Evolutionary conservation across 2,888 invertebrate species (phyloP).

Genomic region (Tinea semifulvella): DNA sequence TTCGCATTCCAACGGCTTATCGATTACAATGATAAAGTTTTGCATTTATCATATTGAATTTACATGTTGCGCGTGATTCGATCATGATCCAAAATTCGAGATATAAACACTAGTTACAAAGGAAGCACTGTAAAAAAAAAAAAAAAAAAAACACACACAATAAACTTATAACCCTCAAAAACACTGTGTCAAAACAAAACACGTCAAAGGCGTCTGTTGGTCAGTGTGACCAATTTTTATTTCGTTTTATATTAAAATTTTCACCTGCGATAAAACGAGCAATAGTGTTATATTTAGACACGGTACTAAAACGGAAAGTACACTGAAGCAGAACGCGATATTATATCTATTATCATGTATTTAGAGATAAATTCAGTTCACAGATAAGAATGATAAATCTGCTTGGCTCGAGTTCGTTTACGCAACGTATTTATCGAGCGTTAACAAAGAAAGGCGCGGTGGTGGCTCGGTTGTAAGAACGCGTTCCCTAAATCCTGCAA

Average conservation of each 20-base stretch:
- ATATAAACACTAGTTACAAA: neutral
- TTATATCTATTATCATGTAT: slow-evolving; percentile 30
- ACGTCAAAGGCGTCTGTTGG: too few species aligned
- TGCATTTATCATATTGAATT: slow-evolving; percentile 21
- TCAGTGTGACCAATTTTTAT: too few species aligned
- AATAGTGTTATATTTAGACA: neutral
- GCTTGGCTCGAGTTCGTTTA: neutral
- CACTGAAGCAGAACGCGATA: slow-evolving; percentile 19
- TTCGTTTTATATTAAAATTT: too few species aligned
- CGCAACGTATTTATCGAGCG: slow-evolving; percentile 4
- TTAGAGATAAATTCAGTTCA: slow-evolving; percentile 33
- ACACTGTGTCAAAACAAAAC: neutral
- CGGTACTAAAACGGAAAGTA: neutral
- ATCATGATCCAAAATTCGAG: slow-evolving; percentile 34
- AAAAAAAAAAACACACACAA: too few species aligned
- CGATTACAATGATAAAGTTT: slow-evolving; percentile 31
- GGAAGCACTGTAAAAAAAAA: neutral
- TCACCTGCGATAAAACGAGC: neutral
- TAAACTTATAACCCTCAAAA: too few species aligned
- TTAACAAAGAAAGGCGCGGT: slow-evolving; percentile 6
- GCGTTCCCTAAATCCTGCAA: too few species aligned
- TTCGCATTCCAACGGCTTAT: slow-evolving; percentile 30
- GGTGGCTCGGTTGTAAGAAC: too few species aligned
- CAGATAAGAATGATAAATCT: slow-evolving; percentile 30
- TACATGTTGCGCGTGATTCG: slow-evolving; percentile 48